phyloP scores from a whole-genome alignment of 2,888 invertebrate genomes.

The Neoaliturus tenellus region DNA sequence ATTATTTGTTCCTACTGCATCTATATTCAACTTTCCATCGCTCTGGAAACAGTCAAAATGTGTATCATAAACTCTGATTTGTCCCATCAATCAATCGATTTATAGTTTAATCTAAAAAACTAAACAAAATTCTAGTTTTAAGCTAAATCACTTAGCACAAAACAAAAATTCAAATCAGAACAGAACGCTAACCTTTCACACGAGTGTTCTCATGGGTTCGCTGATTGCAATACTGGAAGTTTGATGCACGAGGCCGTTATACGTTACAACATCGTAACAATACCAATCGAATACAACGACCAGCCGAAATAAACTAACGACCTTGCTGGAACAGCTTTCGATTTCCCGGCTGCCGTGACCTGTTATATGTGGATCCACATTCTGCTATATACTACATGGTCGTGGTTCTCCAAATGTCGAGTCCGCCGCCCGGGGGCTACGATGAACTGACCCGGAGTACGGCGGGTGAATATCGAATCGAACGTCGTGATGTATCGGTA shows the following conservation, averaged over 20 bases:
- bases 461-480: too few species aligned
- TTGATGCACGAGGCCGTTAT: background rate
- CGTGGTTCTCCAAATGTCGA: background rate
- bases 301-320: constrained; percentile 27
- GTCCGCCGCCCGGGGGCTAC: background rate
- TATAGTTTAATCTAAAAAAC: too few species aligned
- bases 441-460: too few species aligned
- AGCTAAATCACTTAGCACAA: too few species aligned
- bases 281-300: background rate
- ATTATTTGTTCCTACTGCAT: too few species aligned
- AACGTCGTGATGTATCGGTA: too few species aligned
- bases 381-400: background rate
- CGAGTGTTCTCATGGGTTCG: background rate
- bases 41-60: too few species aligned
- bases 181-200: background rate
- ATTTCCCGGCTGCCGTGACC: constrained; percentile 18
- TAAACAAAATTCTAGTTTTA: too few species aligned
- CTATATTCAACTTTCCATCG: too few species aligned
- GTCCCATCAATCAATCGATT: too few species aligned
- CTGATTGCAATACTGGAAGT: background rate
- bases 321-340: constrained; percentile 4
- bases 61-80: too few species aligned
- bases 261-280: background rate
- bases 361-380: constrained; percentile 41
- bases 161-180: too few species aligned